Percentiles rank a stretch among this genome's conserved stretches.
phyloP scores from a whole-genome alignment of 1,140 invertebrate genomes.

The Stenopsyche tienmushanensis region DNA sequence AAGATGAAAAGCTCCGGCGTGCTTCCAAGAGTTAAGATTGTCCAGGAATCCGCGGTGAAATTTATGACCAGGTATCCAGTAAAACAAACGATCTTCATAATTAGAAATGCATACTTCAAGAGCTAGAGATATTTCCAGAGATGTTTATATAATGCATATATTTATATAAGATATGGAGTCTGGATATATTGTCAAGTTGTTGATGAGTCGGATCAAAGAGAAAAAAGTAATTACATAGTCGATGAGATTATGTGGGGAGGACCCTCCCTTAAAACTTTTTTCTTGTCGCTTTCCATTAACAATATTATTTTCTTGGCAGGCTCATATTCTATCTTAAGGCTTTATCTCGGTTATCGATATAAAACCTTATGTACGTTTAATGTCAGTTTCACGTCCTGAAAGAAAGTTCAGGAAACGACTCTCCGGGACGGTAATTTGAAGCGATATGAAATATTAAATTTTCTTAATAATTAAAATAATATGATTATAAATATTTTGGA shows the following conservation, averaged over 20 bases:
- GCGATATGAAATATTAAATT: slow-evolving; percentile 15
- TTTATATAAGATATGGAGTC: no score
- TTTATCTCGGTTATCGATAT: neutral
- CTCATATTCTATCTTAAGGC: slow-evolving; percentile 12
- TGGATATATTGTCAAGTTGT: slow-evolving; percentile 1
- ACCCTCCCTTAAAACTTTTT: slow-evolving; percentile 8
- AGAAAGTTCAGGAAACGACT: neutral
- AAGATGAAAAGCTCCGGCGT: slow-evolving; percentile 7
- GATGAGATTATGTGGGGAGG: neutral
- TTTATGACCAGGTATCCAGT: slow-evolving; percentile 17
- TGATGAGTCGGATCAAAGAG: slow-evolving; percentile 8
- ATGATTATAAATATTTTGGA: neutral
- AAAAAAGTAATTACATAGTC: slow-evolving; percentile 21
- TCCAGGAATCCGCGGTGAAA: slow-evolving; percentile 5
- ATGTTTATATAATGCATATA: no score
- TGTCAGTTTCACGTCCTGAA: slow-evolving; percentile 23
- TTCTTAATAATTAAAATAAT: neutral
- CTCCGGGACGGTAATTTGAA: no score
- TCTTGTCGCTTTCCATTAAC: slow-evolving; percentile 19
- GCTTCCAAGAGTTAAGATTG: neutral
- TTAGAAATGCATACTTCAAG: slow-evolving; percentile 12
- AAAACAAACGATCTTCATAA: slow-evolving; percentile 25
- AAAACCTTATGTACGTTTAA: slow-evolving; percentile 25
- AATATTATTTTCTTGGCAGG: slow-evolving; percentile 6
- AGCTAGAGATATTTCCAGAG: slow-evolving; percentile 3